A percentile compares a stretch with the other conserved stretches of the same genome.
Conservation (phyloP, 1,140 invertebrate species). For the Arion vulgaris region DNA sequence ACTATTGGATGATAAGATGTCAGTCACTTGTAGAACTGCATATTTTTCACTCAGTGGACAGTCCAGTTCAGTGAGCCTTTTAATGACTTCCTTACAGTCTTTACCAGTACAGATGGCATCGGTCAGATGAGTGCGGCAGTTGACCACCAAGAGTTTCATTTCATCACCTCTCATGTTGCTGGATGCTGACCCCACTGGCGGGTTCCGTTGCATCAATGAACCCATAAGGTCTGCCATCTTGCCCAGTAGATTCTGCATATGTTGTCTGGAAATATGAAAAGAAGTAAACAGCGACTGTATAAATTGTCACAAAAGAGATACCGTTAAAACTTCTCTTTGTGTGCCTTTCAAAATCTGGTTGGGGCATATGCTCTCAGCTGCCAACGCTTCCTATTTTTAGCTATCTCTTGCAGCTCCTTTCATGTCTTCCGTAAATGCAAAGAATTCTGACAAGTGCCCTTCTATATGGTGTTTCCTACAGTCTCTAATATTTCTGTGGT, state of each 20-base stretch:
- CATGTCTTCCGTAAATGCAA: neutral
- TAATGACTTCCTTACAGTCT: neutral
- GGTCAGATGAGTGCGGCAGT: neutral
- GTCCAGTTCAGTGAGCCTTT: neutral
- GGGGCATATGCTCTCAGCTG: too few species aligned
- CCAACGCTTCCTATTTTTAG: too few species aligned
- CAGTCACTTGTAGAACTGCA: neutral
- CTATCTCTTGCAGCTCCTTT: too few species aligned
- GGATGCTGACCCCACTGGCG: neutral
- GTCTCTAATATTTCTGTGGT: too few species aligned
- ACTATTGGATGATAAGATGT: neutral
- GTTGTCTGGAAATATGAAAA: neutral
- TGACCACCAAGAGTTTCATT: neutral
- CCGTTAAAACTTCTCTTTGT: too few species aligned
- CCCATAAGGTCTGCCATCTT: neutral
- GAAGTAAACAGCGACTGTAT: neutral
- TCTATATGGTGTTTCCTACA: too few species aligned
- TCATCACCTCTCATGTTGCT: neutral
- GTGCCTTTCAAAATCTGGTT: neutral
- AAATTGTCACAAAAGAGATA: neutral
- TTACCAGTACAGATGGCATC: constrained; percentile 1
- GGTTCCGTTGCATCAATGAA: neutral
- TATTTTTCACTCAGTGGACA: constrained; percentile 20
- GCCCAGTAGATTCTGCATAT: constrained; percentile 5
- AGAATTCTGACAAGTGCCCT: neutral